These are phyloP conservation scores for Morpho helenor DNA, from an alignment of 2,888 invertebrate species.

Conservation along the genomic window DNA sequence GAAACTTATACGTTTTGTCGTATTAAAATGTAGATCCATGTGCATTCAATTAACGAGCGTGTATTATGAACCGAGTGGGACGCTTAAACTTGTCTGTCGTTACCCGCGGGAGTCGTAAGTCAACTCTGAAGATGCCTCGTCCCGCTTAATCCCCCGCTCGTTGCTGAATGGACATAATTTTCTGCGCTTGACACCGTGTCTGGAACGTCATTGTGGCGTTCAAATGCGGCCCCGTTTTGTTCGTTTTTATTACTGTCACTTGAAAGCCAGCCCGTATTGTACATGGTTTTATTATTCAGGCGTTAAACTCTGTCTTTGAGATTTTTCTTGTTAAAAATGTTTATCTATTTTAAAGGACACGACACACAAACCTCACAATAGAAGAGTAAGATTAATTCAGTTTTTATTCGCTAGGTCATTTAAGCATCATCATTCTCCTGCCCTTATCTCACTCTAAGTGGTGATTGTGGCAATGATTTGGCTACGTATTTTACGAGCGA, in stretches of 20 bases:
- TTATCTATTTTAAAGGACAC: too few species aligned
- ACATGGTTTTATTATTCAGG: constrained; percentile 27
- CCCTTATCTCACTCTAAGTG: too few species aligned
- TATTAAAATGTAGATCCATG: neutral
- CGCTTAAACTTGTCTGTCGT: constrained; percentile 48
- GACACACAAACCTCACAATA: too few species aligned
- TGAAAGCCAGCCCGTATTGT: constrained; percentile 38
- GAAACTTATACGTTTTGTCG: too few species aligned
- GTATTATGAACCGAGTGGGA: constrained; percentile 19
- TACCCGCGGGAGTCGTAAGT: constrained; percentile 42
- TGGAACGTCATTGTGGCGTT: constrained; percentile 59
- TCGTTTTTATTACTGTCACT: constrained; percentile 63
- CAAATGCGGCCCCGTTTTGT: constrained; percentile 53
- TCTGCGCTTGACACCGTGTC: constrained; percentile 74
- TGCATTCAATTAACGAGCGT: constrained; percentile 18
- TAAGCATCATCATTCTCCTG: too few species aligned
- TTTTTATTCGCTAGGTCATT: too few species aligned
- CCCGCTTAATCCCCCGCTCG: constrained; percentile 65
- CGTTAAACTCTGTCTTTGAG: constrained; percentile 17
- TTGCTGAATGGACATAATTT: constrained; percentile 76
- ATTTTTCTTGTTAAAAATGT: constrained; percentile 7
- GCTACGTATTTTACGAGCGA: too few species aligned
- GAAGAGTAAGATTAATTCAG: too few species aligned
- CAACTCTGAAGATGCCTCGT: constrained; percentile 61
- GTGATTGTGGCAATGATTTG: too few species aligned